Evolutionary conservation across 2,888 invertebrate genomes (phyloP), one percentile per base, ranked within the genome.

Genomic region (Chloroclysta siterata): DNA sequence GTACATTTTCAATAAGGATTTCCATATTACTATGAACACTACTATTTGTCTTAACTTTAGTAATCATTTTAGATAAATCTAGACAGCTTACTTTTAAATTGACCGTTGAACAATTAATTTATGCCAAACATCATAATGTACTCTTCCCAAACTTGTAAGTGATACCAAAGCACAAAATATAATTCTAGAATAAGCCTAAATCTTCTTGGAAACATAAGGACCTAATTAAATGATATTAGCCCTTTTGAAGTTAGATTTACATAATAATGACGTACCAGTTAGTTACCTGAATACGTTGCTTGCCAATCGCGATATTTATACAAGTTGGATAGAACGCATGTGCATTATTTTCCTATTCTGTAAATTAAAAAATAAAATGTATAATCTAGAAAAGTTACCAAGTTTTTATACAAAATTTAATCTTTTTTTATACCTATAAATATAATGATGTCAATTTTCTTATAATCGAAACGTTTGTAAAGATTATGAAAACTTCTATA

Each of bases 371-470:
- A 39, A 39, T 0, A 8, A 11, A 39, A 73, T 72, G 68, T 74
- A 78, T 75, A 76, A 74, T 73, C 69, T 77, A 80, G 72, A 68
- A 63, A 80, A 78, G 79, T 77, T 81, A 83, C 83, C 82, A 83
- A 84, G 77, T 77, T 85, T 85, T 87, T 87, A 85, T 87, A 87
- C 82, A 84, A 84, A 82, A 82, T 80, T 78, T 79, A 83, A 85
- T 81, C 82, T 82, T 86, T 83, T 87, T 86, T 85, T 87, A 84
- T 86, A 86, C 86, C 84, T 84, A 83, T 84, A 39, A 33, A 8
- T 29, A 66, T 84, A 70, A 68, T 72, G 79, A 85, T 81, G 91
- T 92, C 90, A 90, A 91, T 91, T 91, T 83, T 87, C 82, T 87
- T 80, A 78, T 88, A 85, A 87, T 84, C 84, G 80, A 85, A 81